A percentile compares a stretch with the other conserved stretches of the same genome.
phyloP scores from a whole-genome alignment of 2,888 invertebrate species.

The Coecobrya sp. region DNA sequence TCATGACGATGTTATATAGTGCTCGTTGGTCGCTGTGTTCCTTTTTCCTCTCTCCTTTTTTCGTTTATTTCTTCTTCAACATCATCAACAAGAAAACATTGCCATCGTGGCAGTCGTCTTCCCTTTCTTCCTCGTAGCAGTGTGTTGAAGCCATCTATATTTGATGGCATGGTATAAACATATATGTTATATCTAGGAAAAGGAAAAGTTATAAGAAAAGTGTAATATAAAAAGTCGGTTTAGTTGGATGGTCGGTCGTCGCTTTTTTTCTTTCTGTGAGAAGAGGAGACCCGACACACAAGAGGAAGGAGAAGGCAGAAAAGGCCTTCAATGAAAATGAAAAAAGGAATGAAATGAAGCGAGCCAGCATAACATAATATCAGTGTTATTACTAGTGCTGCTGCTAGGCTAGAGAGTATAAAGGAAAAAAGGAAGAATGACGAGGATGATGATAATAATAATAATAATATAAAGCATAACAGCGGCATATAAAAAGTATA shows the following conservation, averaged over 20 bases:
- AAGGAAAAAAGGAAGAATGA: constrained; percentile 12
- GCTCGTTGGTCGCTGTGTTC: not conserved
- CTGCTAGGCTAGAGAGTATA: not conserved
- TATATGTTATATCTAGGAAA: not conserved
- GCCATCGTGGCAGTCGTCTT: not conserved
- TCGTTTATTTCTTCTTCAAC: not conserved
- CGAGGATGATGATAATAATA: constrained; percentile 11
- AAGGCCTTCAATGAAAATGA: constrained; percentile 72
- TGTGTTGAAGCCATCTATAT: not conserved
- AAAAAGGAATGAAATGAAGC: constrained; percentile 70
- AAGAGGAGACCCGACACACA: constrained; percentile 3
- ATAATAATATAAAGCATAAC: not conserved
- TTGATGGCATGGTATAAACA: not conserved
- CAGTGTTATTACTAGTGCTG: constrained; percentile 39
- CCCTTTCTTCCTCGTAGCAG: no score
- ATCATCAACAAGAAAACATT: constrained; percentile 42
- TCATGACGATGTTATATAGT: not conserved
- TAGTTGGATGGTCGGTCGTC: not conserved
- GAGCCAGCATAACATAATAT: constrained; percentile 41
- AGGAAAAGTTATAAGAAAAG: not conserved
- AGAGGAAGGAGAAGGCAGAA: constrained; percentile 33
- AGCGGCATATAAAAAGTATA: not conserved
- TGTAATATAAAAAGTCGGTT: not conserved
- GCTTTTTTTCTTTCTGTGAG: constrained; percentile 14
- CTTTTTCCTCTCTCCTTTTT: not conserved